Percentiles rank a stretch among this genome's conserved stretches.
phyloP scores from a whole-genome alignment of 2,888 invertebrate genomes.

The Thereva nobilitata region DNA sequence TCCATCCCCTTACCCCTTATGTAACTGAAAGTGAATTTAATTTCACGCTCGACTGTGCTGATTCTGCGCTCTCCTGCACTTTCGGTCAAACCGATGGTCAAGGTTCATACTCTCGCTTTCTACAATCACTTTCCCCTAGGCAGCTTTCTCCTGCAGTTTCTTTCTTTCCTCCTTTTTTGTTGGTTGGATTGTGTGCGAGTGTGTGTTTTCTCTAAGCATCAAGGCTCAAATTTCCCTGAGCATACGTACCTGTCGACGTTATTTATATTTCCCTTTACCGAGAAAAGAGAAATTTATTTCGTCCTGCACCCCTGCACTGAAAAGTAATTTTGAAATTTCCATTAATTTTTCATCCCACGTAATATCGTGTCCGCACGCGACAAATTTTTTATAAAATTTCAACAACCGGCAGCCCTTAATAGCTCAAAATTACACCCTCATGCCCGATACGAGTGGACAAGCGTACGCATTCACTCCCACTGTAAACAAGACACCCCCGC shows the following conservation, averaged over 20 bases:
- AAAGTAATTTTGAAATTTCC: conserved; percentile 9
- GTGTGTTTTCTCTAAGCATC: no score
- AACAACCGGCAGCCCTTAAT: conserved; percentile 16
- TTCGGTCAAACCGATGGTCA: conserved; percentile 36
- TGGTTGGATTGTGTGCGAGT: no score
- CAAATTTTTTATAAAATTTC: conserved; percentile 4
- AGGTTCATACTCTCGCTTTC: conserved; percentile 38
- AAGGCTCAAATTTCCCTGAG: no score
- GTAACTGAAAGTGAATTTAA: conserved; percentile 35
- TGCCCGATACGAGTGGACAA: conserved; percentile 4
- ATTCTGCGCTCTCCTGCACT: conserved; percentile 26
- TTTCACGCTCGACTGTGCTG: conserved; percentile 25
- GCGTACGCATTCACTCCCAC: conserved; percentile 18
- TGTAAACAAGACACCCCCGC: conserved; percentile 1
- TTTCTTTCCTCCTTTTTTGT: no score
- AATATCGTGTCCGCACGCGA: not conserved
- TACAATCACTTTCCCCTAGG: conserved; percentile 22
- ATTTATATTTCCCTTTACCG: no score
- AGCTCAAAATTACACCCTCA: conserved; percentile 28
- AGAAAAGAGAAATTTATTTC: no score
- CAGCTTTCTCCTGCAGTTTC: conserved; percentile 11
- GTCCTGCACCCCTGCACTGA: no score
- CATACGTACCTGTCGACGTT: no score
- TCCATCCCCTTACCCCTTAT: no score
- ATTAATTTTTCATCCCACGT: not conserved